phyloP scores from a whole-genome alignment of 2,113 vertebrate genomes.

The Neomonachus schauinslandi region DNA sequence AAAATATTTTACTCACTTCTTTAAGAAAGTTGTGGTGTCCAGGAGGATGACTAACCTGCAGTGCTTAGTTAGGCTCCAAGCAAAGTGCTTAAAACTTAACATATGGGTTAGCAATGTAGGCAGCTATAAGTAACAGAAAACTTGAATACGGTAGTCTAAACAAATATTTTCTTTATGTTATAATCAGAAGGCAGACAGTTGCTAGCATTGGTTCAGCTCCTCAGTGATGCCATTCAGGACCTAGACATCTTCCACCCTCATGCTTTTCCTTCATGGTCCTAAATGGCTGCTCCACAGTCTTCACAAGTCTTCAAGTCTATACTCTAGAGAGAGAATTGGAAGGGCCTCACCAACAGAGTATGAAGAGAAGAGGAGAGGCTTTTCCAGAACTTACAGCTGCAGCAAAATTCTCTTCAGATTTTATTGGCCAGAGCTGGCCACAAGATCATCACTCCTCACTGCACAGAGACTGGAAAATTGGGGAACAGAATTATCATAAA shows the following conservation, averaged over 20 bases:
- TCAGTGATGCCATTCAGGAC: background rate
- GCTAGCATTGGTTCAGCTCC: background rate
- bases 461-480: background rate
- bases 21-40: background rate
- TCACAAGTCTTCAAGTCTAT: no score
- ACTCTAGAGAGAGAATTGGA: background rate
- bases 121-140: background rate
- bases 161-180: background rate
- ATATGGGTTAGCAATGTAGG: background rate
- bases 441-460: background rate
- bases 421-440: background rate
- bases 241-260: background rate
- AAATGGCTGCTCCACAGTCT: background rate
- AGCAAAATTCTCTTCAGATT: background rate
- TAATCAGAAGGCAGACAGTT: background rate
- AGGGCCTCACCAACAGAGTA: background rate
- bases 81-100: background rate
- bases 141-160: background rate
- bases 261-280: background rate
- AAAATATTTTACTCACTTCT: constrained; percentile 25
- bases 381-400: background rate
- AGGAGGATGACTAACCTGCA: background rate
- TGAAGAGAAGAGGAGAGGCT: background rate
- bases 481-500: background rate
- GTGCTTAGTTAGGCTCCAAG: background rate